Base-by-base conservation (phyloP, 2,113 vertebrate genomes). In the Festucalex cinctus region DNA sequence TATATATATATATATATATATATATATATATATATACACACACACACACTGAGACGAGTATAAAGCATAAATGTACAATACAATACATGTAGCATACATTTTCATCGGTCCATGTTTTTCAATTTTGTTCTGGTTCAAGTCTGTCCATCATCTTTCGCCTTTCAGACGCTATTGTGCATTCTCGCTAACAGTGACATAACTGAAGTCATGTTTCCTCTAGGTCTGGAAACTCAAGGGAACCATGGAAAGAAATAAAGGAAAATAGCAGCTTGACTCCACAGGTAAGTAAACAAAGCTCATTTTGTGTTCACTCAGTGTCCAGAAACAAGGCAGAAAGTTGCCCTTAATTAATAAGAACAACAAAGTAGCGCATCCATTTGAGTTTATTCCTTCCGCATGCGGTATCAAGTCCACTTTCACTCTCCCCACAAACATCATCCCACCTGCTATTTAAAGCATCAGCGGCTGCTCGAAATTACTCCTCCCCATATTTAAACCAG, bases 371-470 rank as follows among this genome's bases (percentile, higher is more conserved):
- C 32, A 6, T 69, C 58, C 66, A 73, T 63, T 65, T 36, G 26
- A 66, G 49, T 74, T 73, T 68, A 74, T 37, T 77, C 70, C 65
- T 69, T 53, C 71, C n/a, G n/a, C n/a, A n/a, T 74, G 72, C 56
- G 13, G 81, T 79, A 75, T 84, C 73, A 83, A 71, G 71, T 73
- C 74, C 60, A 71, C 78, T 73, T 71, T 66, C 69, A 62, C 68
- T 17, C 44, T 19, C 56, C 12, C 69, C 63, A 10, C 24, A 74
- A 63, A 82, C 82, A 84, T 54, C 87, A 84, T 83, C 78, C 80
- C 76, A 74, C 65, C 69, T 72, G 82, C 74, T 88, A 86, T 88
- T 89, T 87, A 80, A 85, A 88, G 87, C 69, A 74, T 71, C 60
- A 46, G 68, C 9, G 63, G 66, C 83, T 82, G 83, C 71, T 83